Evolutionary conservation across 2,888 invertebrate genomes (phyloP).

Genomic region (Agriopis leucophaearia): DNA sequence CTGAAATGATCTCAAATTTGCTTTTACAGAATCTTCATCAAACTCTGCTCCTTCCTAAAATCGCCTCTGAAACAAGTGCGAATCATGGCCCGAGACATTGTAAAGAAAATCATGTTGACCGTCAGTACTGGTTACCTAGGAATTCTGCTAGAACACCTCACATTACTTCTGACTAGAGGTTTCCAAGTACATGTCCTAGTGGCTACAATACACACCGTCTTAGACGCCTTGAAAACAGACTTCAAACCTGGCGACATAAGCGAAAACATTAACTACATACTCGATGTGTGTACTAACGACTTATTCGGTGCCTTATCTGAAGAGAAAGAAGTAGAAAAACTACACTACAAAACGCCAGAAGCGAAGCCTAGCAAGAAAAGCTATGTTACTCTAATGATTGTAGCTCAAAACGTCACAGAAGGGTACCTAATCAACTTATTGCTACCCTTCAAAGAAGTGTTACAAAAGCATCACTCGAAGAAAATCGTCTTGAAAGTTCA

Average conservation of each 20-base stretch:
- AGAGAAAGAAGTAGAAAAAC: conserved; percentile 96
- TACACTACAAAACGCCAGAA: conserved; percentile 93
- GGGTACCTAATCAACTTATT: conserved; percentile 91
- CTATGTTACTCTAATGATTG: conserved; percentile 93
- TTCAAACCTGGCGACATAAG: conserved; percentile 93
- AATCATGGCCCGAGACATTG: conserved; percentile 94
- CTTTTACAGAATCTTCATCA: conserved; percentile 90
- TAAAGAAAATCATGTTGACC: conserved; percentile 95
- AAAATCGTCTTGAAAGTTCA: conserved; percentile 92
- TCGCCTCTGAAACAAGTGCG: conserved; percentile 95
- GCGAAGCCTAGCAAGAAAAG: conserved; percentile 94
- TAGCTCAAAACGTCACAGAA: conserved; percentile 92
- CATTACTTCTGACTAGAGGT: conserved; percentile 92
- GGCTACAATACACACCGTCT: conserved; percentile 94
- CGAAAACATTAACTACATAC: conserved; percentile 90
- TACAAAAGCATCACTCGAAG: conserved; percentile 92
- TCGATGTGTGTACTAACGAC: conserved; percentile 95
- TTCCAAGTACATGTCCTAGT: conserved; percentile 98
- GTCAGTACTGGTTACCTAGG: conserved; percentile 94
- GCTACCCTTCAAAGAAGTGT: conserved; percentile 92
- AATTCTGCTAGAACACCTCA: conserved; percentile 92
- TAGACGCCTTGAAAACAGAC: conserved; percentile 90
- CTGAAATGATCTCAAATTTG: not conserved
- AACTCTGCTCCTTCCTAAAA: conserved; percentile 95
- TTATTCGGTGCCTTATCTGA: conserved; percentile 95